phyloP scores from a whole-genome alignment of 2,113 vertebrate genomes.

The Egretta garzetta region DNA sequence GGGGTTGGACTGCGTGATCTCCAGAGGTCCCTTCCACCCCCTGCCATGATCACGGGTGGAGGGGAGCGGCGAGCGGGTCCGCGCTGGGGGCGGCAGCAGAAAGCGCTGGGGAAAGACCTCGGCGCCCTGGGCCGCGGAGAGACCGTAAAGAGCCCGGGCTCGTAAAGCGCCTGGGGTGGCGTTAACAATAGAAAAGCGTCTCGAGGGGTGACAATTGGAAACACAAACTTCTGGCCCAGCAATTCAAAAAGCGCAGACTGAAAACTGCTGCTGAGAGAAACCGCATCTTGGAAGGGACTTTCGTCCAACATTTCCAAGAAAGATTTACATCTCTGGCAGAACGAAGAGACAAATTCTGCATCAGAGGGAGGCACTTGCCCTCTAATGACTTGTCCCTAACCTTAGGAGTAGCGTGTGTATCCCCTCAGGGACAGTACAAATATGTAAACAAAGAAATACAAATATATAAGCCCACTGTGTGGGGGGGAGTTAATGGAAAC shows the following conservation, averaged over 20 bases:
- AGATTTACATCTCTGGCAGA: not conserved
- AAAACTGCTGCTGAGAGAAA: not conserved
- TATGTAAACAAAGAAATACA: constrained; percentile 29
- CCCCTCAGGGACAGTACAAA: not conserved
- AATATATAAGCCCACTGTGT: not conserved
- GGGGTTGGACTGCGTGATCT: no score
- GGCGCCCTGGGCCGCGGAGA: no score
- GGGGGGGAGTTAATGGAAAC: constrained; percentile 33
- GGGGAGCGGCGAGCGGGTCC: no score
- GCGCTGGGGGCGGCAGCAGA: no score
- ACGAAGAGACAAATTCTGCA: not conserved
- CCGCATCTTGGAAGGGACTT: not conserved
- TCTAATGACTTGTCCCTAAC: not conserved
- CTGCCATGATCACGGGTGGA: no score
- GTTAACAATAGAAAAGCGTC: not conserved
- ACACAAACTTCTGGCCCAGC: constrained; percentile 30
- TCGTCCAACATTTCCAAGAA: not conserved
- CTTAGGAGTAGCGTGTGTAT: not conserved
- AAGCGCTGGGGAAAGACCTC: no score
- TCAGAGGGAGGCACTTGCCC: not conserved
- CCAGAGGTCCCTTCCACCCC: no score
- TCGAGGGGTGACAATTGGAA: constrained; percentile 41
- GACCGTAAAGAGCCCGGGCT: no score
- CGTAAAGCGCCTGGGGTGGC: not conserved
- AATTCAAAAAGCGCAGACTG: not conserved